These are phyloP conservation scores for Drosophila neonasuta DNA, from an alignment of 2,888 invertebrate genomes.

Conservation along the genomic window DNA sequence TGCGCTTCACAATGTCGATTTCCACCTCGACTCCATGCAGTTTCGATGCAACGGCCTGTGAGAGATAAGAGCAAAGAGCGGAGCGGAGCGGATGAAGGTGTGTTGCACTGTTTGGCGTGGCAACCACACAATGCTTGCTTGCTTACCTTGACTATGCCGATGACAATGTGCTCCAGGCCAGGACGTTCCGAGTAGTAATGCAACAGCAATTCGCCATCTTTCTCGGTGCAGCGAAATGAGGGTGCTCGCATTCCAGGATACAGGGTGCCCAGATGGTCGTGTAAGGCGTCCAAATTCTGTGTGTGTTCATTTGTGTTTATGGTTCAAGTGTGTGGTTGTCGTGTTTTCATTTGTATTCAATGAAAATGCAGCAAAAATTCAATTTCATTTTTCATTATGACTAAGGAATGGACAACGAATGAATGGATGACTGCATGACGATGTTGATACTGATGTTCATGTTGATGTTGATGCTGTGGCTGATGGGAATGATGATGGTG, in stretches of 20 bases:
- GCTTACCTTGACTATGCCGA: slow-evolving; percentile 96
- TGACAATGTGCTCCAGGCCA: slow-evolving; percentile 96
- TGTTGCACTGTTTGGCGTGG: background rate
- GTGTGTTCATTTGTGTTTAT: slow-evolving; percentile 12
- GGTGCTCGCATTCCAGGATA: slow-evolving; percentile 98
- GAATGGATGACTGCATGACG: slow-evolving; percentile 41
- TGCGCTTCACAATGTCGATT: slow-evolving; percentile 93
- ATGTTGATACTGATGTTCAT: slow-evolving; percentile 18
- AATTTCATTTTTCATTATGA: slow-evolving; percentile 79
- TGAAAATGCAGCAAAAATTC: slow-evolving; percentile 69
- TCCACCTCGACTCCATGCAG: slow-evolving; percentile 96
- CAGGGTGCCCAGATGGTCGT: slow-evolving; percentile 95
- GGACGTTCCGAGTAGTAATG: slow-evolving; percentile 98
- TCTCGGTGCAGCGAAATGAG: slow-evolving; percentile 97
- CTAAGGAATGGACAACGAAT: slow-evolving; percentile 50
- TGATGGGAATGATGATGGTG: slow-evolving; percentile 7
- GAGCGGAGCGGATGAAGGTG: background rate
- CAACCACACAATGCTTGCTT: slow-evolving; percentile 3
- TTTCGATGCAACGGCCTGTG: slow-evolving; percentile 95
- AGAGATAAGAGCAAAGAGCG: slow-evolving; percentile 35
- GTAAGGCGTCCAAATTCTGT: slow-evolving; percentile 97
- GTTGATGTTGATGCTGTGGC: slow-evolving; percentile 22
- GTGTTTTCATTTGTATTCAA: slow-evolving; percentile 37
- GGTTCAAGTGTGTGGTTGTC: slow-evolving; percentile 42
- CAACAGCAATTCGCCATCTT: slow-evolving; percentile 93